phyloP scores from a whole-genome alignment of 2,888 invertebrate genomes.

The Eupithecia centaureata region DNA sequence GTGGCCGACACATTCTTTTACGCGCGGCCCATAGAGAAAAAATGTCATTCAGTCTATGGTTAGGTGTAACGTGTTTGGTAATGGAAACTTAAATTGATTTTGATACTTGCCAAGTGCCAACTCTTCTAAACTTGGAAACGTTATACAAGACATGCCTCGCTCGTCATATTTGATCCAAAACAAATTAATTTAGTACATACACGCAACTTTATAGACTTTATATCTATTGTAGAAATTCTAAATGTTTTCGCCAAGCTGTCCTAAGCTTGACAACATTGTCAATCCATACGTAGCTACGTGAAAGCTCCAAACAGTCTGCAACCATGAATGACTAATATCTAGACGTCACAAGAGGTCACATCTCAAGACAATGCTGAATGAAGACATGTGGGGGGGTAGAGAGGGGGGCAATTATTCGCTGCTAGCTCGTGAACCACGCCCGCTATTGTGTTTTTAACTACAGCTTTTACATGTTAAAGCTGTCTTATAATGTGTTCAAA shows the following conservation, averaged over 20 bases:
- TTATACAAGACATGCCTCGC: not conserved
- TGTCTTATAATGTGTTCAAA: slow-evolving; percentile 44
- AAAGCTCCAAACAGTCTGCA: slow-evolving; percentile 35
- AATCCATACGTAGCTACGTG: slow-evolving; percentile 12
- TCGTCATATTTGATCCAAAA: not conserved
- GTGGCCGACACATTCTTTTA: slow-evolving; percentile 77
- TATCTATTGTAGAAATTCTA: not conserved
- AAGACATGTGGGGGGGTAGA: slow-evolving; percentile 59
- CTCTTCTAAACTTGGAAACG: not conserved
- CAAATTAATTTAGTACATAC: not conserved
- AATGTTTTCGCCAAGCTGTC: not conserved
- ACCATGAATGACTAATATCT: slow-evolving; percentile 38
- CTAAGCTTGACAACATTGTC: not conserved
- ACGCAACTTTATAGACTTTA: not conserved
- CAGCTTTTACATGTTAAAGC: slow-evolving; percentile 61
- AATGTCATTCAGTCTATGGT: slow-evolving; percentile 48
- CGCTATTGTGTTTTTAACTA: slow-evolving; percentile 74
- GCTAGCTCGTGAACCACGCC: slow-evolving; percentile 77
- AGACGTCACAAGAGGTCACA: slow-evolving; percentile 68
- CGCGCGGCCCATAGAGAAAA: slow-evolving; percentile 56
- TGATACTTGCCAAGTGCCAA: not conserved
- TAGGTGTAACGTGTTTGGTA: slow-evolving; percentile 28
- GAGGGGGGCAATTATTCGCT: slow-evolving; percentile 75
- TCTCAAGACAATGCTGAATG: slow-evolving; percentile 78
- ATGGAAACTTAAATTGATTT: slow-evolving; percentile 9